phyloP scores from a whole-genome alignment of 2,113 vertebrate genomes.

The Scomber colias region DNA sequence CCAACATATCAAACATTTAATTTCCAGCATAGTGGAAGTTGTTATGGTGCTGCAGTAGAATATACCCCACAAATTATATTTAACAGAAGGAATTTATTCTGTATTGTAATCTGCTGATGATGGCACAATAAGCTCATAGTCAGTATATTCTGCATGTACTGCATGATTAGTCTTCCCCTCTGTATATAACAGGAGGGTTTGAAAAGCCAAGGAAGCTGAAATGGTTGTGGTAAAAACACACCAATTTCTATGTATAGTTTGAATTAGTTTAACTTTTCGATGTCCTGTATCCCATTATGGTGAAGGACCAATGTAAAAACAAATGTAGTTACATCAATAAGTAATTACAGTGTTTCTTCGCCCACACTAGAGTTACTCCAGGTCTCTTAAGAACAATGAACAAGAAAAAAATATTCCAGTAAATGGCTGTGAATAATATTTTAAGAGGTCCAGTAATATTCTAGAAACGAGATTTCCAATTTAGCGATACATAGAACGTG shows the following conservation, averaged over 20 bases:
- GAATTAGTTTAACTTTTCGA: constrained; percentile 13
- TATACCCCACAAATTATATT: constrained; percentile 23
- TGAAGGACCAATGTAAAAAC: constrained; percentile 34
- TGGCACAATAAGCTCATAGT: background rate
- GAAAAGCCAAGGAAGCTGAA: background rate
- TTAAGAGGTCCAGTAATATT: constrained; percentile 11
- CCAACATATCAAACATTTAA: constrained; percentile 73
- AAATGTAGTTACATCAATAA: constrained; percentile 53
- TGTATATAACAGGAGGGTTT: background rate
- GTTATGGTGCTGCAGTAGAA: constrained; percentile 12
- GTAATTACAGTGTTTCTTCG: constrained; percentile 40
- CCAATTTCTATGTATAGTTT: background rate
- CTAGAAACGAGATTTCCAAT: constrained; percentile 5
- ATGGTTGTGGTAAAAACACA: background rate
- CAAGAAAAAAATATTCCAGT: constrained; percentile 44
- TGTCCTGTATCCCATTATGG: background rate
- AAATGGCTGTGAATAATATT: constrained; percentile 35
- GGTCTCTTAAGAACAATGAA: constrained; percentile 36
- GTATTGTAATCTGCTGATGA: constrained; percentile 23
- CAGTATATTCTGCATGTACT: background rate
- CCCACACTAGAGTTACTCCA: background rate
- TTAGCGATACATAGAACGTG: constrained; percentile 2
- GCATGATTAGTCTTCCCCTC: background rate
- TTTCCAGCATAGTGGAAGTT: constrained; percentile 53
- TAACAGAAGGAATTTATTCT: constrained; percentile 7